Conservation (phyloP, 1,140 invertebrate species). For the Laodelphax striatellus region DNA sequence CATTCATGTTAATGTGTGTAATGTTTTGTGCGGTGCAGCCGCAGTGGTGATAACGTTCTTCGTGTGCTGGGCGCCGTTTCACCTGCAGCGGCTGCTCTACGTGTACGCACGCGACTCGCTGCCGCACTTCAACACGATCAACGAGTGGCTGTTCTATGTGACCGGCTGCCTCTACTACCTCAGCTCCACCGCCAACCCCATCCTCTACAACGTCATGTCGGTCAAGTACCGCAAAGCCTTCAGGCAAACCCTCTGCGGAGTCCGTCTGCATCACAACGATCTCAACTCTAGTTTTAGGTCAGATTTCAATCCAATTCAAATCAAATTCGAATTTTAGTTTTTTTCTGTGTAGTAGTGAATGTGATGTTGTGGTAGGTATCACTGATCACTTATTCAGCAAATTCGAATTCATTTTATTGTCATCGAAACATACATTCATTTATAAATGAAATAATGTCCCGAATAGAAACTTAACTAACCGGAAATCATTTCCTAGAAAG, state of each 20-base stretch:
- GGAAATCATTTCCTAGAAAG: too few relatives aligned
- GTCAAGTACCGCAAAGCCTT: slow-evolving; percentile 72
- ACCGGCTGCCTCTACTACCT: slow-evolving; percentile 78
- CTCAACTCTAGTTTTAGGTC: slow-evolving; percentile 19
- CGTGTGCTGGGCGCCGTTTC: slow-evolving; percentile 94
- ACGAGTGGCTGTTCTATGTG: slow-evolving; percentile 67
- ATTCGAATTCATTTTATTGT: too few relatives aligned
- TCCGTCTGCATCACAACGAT: slow-evolving; percentile 37
- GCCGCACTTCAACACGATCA: slow-evolving; percentile 59
- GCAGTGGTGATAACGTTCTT: slow-evolving; percentile 95
- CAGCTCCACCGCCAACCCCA: slow-evolving; percentile 80
- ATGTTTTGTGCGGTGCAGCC: slow-evolving; percentile 45
- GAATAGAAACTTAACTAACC: too few relatives aligned
- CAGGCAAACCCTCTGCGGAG: slow-evolving; percentile 61
- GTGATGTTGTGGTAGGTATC: too few relatives aligned
- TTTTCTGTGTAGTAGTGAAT: too few relatives aligned
- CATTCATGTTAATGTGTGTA: too few relatives aligned
- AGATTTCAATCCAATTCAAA: background rate
- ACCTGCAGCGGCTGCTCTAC: slow-evolving; percentile 73
- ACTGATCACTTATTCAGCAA: too few relatives aligned
- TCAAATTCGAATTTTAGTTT: too few relatives aligned
- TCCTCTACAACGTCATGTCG: slow-evolving; percentile 87
- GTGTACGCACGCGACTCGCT: slow-evolving; percentile 48
- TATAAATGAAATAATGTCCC: too few relatives aligned
- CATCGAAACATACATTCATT: too few relatives aligned